Conservation (phyloP, 2,888 invertebrate genomes). For the Aleiodes leptofemur region DNA sequence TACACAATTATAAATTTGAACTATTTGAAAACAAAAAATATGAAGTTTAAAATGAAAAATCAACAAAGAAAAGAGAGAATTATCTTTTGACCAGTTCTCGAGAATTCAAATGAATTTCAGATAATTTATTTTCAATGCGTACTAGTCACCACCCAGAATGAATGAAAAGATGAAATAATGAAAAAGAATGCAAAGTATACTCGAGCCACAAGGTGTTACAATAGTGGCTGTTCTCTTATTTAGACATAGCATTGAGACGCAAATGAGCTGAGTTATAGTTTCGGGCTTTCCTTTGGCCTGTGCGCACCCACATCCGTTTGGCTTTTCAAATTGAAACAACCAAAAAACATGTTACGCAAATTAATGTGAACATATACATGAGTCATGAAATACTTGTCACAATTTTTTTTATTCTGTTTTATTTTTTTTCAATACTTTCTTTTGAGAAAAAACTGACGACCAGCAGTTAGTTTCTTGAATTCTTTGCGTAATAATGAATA, state of each 20-base stretch:
- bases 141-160: constrained; percentile 23
- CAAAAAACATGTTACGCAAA: constrained; percentile 29
- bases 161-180: constrained; percentile 2
- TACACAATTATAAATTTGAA: not conserved
- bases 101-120: constrained; percentile 34
- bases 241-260: constrained; percentile 18
- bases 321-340: constrained; percentile 30
- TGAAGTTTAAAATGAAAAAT: not conserved
- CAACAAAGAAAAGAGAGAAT: not conserved
- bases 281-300: constrained; percentile 22
- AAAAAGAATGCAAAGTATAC: constrained; percentile 7
- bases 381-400: constrained; percentile 19
- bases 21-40: not conserved
- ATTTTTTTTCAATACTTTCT: not conserved
- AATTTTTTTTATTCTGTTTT: constrained; percentile 10
- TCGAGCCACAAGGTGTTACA: not conserved
- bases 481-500: too few species aligned
- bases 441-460: too few species aligned
- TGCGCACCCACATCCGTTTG: constrained; percentile 38
- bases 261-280: constrained; percentile 34
- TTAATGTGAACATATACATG: constrained; percentile 31
- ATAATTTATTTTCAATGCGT: constrained; percentile 22
- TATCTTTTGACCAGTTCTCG: constrained; percentile 16
- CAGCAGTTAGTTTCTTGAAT: too few species aligned
- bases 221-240: constrained; percentile 16